phyloP scores from a whole-genome alignment of 1,140 invertebrate species.

The Danaus melanippus region DNA sequence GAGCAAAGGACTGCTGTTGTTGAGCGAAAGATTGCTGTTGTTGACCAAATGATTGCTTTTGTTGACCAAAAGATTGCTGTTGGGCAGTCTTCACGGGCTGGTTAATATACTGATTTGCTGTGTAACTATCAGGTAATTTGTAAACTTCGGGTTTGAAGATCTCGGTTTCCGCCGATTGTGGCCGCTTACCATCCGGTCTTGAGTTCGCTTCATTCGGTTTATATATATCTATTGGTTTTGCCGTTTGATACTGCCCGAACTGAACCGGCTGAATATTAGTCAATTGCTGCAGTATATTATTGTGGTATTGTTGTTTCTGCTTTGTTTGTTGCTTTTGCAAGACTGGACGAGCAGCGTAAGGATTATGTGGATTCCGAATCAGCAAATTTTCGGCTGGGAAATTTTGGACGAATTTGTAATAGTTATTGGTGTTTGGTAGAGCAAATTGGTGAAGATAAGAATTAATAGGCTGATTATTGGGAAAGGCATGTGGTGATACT shows the following conservation, averaged over 20 bases:
- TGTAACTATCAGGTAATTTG: constrained; percentile 47
- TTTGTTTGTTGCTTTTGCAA: constrained; percentile 45
- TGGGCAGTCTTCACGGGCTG: constrained; percentile 58
- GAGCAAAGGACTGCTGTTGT: too few relatives aligned
- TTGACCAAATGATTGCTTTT: too few relatives aligned
- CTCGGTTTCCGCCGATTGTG: constrained; percentile 38
- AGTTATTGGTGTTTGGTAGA: constrained; percentile 42
- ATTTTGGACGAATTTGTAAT: constrained; percentile 60
- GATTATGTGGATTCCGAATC: constrained; percentile 49
- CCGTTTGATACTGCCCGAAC: constrained; percentile 51
- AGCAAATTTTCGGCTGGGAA: constrained; percentile 46
- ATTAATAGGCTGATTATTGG: constrained; percentile 58
- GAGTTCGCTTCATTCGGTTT: constrained; percentile 49
- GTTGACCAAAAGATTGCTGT: constrained; percentile 25
- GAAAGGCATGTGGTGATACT: constrained; percentile 24
- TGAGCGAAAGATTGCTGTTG: too few relatives aligned
- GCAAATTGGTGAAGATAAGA: constrained; percentile 64
- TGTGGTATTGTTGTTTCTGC: constrained; percentile 42
- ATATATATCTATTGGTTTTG: constrained; percentile 51
- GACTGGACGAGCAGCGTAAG: constrained; percentile 42
- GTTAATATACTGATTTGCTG: constrained; percentile 36
- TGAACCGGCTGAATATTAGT: constrained; percentile 54
- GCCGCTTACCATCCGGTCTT: constrained; percentile 44
- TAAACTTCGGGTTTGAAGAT: constrained; percentile 58
- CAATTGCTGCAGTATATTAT: constrained; percentile 50